Evolutionary conservation across 1,140 invertebrate genomes (phyloP).

Genomic region (Drosophila santomea): DNA sequence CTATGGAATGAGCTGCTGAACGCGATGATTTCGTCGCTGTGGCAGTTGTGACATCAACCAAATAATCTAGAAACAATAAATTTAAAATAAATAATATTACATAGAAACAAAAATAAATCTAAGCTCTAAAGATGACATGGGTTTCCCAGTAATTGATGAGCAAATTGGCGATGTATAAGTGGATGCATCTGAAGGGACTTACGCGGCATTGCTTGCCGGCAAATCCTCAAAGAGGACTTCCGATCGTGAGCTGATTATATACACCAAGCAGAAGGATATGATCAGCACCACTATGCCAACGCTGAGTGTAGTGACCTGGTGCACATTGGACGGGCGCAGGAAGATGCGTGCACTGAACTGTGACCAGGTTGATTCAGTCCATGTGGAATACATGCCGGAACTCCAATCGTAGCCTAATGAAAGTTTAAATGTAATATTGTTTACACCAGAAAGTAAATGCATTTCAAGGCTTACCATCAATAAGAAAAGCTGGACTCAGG

Average conservation of each 20-base stretch:
- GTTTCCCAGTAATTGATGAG: not conserved
- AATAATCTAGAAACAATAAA: constrained; percentile 74
- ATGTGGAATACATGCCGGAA: constrained; percentile 93
- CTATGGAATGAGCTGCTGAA: constrained; percentile 43
- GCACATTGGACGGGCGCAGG: constrained; percentile 89
- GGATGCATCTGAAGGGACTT: constrained; percentile 49
- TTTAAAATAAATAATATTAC: constrained; percentile 42
- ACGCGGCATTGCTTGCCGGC: constrained; percentile 79
- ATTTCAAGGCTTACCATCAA: constrained; percentile 86
- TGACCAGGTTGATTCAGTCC: constrained; percentile 96
- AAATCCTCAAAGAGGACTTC: constrained; percentile 87
- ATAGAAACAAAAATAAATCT: constrained; percentile 13
- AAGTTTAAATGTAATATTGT: not conserved
- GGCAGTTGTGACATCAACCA: constrained; percentile 58
- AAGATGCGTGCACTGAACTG: constrained; percentile 91
- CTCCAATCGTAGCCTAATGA: constrained; percentile 91
- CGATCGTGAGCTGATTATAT: constrained; percentile 89
- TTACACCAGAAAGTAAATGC: not conserved
- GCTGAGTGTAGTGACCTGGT: constrained; percentile 88
- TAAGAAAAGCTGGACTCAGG: constrained; percentile 92
- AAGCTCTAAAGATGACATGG: not conserved
- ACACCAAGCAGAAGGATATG: constrained; percentile 89
- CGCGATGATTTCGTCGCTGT: constrained; percentile 34
- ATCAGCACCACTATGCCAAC: constrained; percentile 88
- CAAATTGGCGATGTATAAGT: not conserved